phyloP scores from a whole-genome alignment of 2,113 vertebrate species.

The Brienomyrus brachyistius region DNA sequence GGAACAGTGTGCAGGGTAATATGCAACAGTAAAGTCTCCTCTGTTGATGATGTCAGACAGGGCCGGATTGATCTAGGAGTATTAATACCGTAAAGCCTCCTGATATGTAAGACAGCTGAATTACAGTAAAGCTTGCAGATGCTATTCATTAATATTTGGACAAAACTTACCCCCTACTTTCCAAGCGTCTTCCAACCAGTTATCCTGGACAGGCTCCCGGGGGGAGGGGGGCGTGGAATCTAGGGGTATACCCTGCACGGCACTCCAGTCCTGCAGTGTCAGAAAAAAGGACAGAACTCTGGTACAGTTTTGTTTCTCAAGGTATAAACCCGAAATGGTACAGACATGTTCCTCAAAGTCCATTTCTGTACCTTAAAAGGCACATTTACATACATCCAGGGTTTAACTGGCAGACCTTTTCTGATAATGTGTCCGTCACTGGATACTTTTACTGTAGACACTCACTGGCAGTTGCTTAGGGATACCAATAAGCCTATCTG shows the following conservation, averaged over 20 bases:
- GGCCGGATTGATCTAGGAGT: background rate
- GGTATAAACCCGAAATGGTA: background rate
- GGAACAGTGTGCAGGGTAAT: background rate
- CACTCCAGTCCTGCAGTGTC: background rate
- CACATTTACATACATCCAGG: background rate
- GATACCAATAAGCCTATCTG: background rate
- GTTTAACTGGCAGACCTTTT: background rate
- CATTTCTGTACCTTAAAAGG: background rate
- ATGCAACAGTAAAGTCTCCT: background rate
- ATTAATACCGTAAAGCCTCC: background rate
- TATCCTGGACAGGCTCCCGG: background rate
- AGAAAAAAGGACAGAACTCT: background rate
- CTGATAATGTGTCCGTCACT: background rate
- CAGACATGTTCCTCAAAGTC: background rate
- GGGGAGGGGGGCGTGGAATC: background rate
- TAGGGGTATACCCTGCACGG: background rate
- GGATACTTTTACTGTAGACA: background rate
- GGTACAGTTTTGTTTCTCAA: background rate
- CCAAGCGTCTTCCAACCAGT: background rate
- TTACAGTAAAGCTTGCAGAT: background rate
- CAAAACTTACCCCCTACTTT: rapidly evolving
- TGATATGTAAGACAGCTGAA: background rate
- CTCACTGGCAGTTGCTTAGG: background rate
- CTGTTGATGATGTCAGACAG: background rate
- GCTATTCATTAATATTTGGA: background rate